Evolutionary conservation across 2,797 vertebrate species (phyloP).

Genomic region (Todus mexicanus): DNA sequence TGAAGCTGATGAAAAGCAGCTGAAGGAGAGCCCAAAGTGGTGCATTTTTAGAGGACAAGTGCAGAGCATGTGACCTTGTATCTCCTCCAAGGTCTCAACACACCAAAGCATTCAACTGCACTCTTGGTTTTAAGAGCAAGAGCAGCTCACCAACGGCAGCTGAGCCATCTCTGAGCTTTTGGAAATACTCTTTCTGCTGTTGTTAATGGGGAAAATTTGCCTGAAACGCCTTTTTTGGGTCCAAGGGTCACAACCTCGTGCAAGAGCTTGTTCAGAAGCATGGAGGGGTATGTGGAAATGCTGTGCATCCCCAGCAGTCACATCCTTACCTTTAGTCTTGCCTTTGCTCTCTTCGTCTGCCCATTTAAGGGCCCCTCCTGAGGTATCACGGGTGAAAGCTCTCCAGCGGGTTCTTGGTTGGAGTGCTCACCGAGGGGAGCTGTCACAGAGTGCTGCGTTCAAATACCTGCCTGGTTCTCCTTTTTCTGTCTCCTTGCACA

Average conservation of each 20-base stretch:
- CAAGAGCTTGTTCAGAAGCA: background rate
- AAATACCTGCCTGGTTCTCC: conserved; percentile 24
- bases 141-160: background rate
- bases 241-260: accelerated
- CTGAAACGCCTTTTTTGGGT: background rate
- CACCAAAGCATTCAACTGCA: accelerated
- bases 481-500: conserved; percentile 19
- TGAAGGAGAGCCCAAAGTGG: background rate
- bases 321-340: background rate
- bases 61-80: accelerated
- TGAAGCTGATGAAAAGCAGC: background rate
- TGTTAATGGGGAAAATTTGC: accelerated
- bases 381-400: background rate
- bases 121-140: background rate
- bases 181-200: background rate
- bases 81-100: background rate
- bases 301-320: background rate
- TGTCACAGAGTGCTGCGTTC: background rate
- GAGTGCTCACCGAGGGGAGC: background rate
- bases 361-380: background rate
- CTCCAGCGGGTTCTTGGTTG: background rate
- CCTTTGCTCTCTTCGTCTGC: background rate
- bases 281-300: accelerated
- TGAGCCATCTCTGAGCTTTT: background rate
- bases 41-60: background rate